Base-by-base conservation (phyloP, 2,113 vertebrate species). In the Lota lota region DNA sequence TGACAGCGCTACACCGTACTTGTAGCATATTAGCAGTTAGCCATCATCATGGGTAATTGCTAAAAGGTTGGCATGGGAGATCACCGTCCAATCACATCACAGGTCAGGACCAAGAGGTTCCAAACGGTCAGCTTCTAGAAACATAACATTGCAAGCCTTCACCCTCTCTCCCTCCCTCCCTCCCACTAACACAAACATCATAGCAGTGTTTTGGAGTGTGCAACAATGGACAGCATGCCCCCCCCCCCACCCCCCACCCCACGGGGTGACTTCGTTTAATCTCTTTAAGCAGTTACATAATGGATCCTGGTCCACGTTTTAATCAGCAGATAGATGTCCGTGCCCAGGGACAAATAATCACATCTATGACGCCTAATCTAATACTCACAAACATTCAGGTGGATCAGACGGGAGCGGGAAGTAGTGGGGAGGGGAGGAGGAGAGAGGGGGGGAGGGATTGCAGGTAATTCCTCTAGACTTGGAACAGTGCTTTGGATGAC, bases 331-430 rank as follows among this genome's bases (percentile, higher is more conserved):
- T 86, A 89, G 88, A 86, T 84, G 85, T 79, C 74, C 76, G 80
- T 50, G 24, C 80, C 79, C 79, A 61, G 80, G 87, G 82, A 86
- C 79, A 72, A 88, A 90, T 91, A 90, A 90, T 90, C 88, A 88
- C 88, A 88, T 87, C 84, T 88, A 86, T 88, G 90, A 89, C 83
- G 85, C 87, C 80, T 89, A 86, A 89, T 87, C 87, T 87, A 87
- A 90, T 90, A 89, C 85, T 79, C 81, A 73, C 81, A 76, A 76
- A 82, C 84, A 88, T 88, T 77, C 80, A 84, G 87, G 79, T 83
- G 85, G 88, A 91, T 91, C 89, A 88, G 72, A 83, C 40, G 8
- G 10, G 40, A 10, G 40, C 40, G 40, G 40, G 40, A 47, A 47
- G 40, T 12, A 47, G 8, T 8, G 11, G 40, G 40, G 40, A 33